A percentile compares a stretch with the other conserved stretches of the same genome.
Conservation (phyloP, 1,140 invertebrate genomes). For the Batillaria attramentaria region DNA sequence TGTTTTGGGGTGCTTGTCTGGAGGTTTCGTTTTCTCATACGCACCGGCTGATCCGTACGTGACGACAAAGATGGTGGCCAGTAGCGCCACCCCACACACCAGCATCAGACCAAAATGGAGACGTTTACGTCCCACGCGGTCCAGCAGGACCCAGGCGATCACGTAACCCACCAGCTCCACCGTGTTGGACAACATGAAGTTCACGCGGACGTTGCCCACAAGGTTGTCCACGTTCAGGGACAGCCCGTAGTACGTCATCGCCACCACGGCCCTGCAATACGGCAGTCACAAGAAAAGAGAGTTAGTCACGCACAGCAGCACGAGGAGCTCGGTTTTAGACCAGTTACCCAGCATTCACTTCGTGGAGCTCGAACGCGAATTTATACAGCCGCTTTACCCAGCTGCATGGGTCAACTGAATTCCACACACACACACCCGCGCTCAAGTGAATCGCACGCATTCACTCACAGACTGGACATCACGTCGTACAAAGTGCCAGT, state of each 20-base stretch:
- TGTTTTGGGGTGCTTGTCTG: no score
- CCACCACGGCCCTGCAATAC: slow-evolving; percentile 77
- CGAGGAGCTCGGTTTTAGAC: background rate
- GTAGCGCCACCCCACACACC: slow-evolving; percentile 9
- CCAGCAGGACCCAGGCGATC: slow-evolving; percentile 73
- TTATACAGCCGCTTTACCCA: background rate
- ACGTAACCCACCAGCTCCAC: slow-evolving; percentile 85
- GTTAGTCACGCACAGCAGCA: background rate
- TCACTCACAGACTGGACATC: background rate
- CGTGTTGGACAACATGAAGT: slow-evolving; percentile 71
- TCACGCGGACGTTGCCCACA: slow-evolving; percentile 57
- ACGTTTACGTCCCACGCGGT: slow-evolving; percentile 48
- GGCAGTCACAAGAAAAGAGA: background rate
- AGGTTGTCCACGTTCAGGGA: slow-evolving; percentile 67
- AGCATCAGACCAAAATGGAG: slow-evolving; percentile 28
- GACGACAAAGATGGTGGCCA: slow-evolving; percentile 18
- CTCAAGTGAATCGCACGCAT: background rate
- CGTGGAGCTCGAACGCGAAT: background rate
- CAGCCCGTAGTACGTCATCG: slow-evolving; percentile 78
- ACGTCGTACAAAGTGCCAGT: background rate
- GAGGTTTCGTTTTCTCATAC: no score
- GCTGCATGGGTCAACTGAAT: background rate
- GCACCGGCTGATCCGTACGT: no score
- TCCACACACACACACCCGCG: background rate
- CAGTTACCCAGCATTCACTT: background rate